These are phyloP conservation scores for Tetragonula carbonaria DNA, from an alignment of 2,888 invertebrate genomes.

Conservation along the genomic window DNA sequence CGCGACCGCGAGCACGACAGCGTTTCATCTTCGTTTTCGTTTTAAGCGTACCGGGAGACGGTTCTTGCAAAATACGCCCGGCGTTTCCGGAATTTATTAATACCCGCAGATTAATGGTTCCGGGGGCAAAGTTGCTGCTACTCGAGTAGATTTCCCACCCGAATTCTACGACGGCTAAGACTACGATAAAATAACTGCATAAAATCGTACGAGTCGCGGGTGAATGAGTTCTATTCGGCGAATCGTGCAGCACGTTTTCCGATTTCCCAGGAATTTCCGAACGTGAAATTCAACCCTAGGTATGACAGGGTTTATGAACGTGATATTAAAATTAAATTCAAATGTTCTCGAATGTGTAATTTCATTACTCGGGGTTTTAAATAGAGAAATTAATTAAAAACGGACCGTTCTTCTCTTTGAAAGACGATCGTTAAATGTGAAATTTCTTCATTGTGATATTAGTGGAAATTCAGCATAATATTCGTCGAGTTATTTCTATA, in stretches of 20 bases:
- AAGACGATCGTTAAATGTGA: not conserved
- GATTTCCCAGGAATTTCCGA: not conserved
- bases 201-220: not conserved
- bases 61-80: constrained; percentile 40
- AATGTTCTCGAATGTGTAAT: no score
- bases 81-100: constrained; percentile 46
- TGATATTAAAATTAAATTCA: no score
- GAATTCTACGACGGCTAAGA: not conserved
- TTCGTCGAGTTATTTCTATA: no score
- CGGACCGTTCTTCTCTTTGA: not conserved
- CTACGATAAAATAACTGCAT: not conserved
- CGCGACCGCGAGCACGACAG: constrained; percentile 30
- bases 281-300: no score
- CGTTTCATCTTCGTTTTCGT: constrained; percentile 42
- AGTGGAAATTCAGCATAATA: not conserved
- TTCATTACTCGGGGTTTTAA: no score
- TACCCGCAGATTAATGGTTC: constrained; percentile 37
- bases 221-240: not conserved
- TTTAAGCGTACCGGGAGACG: not conserved
- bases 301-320: no score
- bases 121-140: constrained; percentile 6
- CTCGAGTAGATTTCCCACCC: not conserved
- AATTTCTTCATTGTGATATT: not conserved
- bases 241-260: not conserved
- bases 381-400: no score